Evolutionary conservation across 2,797 vertebrate genomes (phyloP).

Genomic region (Catamblyrhynchus diadema): DNA sequence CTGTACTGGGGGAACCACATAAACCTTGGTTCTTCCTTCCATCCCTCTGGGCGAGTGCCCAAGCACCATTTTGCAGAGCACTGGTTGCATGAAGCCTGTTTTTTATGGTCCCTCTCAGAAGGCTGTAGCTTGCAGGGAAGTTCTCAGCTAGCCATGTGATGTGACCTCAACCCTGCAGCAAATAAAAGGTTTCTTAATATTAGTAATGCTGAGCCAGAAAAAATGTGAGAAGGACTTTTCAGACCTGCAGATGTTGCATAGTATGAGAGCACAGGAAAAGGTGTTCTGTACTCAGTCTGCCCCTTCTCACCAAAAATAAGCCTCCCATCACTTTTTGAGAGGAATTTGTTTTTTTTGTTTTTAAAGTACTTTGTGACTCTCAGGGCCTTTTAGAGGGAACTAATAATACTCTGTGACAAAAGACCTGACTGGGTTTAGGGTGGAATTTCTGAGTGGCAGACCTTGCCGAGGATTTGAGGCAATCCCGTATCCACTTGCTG

Average conservation of each 20-base stretch:
- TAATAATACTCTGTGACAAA: slow-evolving; percentile 37
- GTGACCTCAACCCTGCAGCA: background rate
- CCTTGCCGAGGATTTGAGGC: background rate
- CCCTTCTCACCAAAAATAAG: background rate
- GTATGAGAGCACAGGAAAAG: background rate
- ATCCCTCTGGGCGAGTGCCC: background rate
- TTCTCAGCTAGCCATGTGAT: background rate
- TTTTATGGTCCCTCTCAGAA: background rate
- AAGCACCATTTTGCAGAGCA: background rate
- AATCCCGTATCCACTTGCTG: background rate
- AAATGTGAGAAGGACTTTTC: background rate
- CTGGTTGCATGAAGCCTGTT: background rate
- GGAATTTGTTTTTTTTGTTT: background rate
- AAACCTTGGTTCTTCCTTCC: background rate
- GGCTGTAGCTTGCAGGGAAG: background rate
- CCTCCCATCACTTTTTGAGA: background rate
- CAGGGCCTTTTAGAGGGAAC: background rate
- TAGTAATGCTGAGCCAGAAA: background rate
- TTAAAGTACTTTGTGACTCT: background rate
- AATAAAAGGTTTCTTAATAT: background rate
- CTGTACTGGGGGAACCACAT: background rate
- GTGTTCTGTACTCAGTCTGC: background rate
- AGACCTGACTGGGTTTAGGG: background rate
- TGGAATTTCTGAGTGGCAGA: slow-evolving; percentile 18
- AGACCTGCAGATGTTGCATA: background rate